Evolutionary conservation across 2,888 invertebrate genomes (phyloP).

Genomic region (Formica aserva): DNA sequence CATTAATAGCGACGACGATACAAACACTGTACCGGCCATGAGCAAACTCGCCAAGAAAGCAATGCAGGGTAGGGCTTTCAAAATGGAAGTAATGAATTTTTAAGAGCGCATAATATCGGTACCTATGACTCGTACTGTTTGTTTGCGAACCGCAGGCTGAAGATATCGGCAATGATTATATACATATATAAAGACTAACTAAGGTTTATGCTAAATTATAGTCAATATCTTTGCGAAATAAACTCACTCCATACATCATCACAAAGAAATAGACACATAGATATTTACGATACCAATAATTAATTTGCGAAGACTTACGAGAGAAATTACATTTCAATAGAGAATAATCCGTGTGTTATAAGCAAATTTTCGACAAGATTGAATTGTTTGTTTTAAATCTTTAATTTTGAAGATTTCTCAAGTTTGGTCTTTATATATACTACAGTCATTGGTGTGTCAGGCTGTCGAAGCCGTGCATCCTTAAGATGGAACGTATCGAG

Average conservation of each 20-base stretch:
- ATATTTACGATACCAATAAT: background rate
- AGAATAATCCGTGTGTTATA: background rate
- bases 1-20: slow-evolving; percentile 84
- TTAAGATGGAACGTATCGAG: slow-evolving; percentile 16
- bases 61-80: slow-evolving; percentile 86
- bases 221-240: background rate
- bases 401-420: background rate
- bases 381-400: background rate
- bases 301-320: background rate
- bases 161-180: slow-evolving; percentile 23
- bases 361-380: background rate
- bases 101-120: slow-evolving; percentile 42
- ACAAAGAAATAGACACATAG: background rate
- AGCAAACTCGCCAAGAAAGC: slow-evolving; percentile 84
- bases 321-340: slow-evolving; percentile 10
- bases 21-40: slow-evolving; percentile 81
- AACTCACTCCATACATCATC: background rate
- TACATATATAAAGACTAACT: slow-evolving; percentile 30
- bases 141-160: background rate
- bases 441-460: slow-evolving; percentile 12
- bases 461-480: slow-evolving; percentile 8
- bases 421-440: slow-evolving; percentile 37
- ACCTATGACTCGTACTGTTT: background rate
- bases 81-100: slow-evolving; percentile 86
- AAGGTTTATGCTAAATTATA: background rate